Conservation (phyloP, 2,888 invertebrate genomes). For the Timema podura region DNA sequence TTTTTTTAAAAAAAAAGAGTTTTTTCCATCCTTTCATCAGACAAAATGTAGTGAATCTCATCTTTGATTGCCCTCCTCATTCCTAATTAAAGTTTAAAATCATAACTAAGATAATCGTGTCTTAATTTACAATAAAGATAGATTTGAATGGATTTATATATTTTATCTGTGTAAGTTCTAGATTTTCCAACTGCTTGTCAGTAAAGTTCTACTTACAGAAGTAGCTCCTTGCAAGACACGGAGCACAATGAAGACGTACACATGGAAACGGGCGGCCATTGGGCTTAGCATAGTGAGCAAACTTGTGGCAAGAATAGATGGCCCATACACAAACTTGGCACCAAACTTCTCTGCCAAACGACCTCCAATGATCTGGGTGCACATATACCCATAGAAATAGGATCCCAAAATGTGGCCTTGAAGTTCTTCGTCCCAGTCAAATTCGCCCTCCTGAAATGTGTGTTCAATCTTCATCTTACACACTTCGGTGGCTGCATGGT, state of each 20-base stretch:
- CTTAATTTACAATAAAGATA: no score
- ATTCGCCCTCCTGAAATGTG: slow-evolving; percentile 27
- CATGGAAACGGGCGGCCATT: slow-evolving; percentile 18
- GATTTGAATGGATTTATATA: no score
- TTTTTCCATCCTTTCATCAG: no score
- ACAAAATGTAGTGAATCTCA: no score
- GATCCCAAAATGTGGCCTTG: slow-evolving; percentile 22
- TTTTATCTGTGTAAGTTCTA: no score
- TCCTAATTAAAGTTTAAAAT: no score
- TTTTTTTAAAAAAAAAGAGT: no score
- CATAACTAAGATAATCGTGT: no score
- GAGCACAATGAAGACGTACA: slow-evolving; percentile 18
- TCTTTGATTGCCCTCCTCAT: no score
- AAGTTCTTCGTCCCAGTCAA: slow-evolving; percentile 21
- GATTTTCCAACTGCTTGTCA: no score
- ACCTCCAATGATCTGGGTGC: slow-evolving; percentile 26
- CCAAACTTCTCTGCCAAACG: slow-evolving; percentile 22
- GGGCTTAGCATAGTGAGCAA: slow-evolving; percentile 21
- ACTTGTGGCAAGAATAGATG: slow-evolving; percentile 17
- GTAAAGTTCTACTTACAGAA: slow-evolving; percentile 18
- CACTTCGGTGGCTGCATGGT: no score
- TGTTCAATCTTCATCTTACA: no score
- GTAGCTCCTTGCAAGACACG: slow-evolving; percentile 25
- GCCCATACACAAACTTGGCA: slow-evolving; percentile 23
- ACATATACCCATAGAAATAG: slow-evolving; percentile 26